A percentile compares a stretch with the other conserved stretches of the same genome.
These are phyloP conservation scores for Ladona fulva DNA, from an alignment of 1,140 invertebrate genomes.

Conservation along the genomic window DNA sequence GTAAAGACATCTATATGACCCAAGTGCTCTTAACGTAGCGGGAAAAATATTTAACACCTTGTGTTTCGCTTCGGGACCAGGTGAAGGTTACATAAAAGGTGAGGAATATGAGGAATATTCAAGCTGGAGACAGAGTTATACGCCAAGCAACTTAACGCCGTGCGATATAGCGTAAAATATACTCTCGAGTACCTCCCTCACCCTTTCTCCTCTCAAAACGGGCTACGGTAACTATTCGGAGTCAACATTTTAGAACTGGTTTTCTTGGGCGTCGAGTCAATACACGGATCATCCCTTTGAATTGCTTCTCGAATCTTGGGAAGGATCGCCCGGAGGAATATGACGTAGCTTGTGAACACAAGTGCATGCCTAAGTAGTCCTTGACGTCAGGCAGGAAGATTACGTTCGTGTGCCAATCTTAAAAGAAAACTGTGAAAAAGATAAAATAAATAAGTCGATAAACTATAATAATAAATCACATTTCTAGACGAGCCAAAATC, in stretches of 20 bases:
- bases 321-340: no score
- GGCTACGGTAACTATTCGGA: neutral
- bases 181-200: neutral
- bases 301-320: neutral
- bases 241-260: neutral
- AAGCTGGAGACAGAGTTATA: neutral
- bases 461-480: no score
- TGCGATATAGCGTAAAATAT: neutral
- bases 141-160: neutral
- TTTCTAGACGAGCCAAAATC: no score
- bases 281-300: neutral
- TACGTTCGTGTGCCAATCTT: no score
- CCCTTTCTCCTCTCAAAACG: neutral
- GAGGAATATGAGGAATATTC: neutral
- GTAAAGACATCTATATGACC: neutral
- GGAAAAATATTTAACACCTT: neutral
- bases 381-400: no score
- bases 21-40: neutral
- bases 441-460: no score
- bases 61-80: neutral
- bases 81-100: neutral
- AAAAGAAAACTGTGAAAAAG: no score
- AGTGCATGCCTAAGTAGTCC: no score
- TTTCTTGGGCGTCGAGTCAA: neutral
- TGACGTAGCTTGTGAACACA: no score